These are phyloP conservation scores for Colletes latitarsis DNA, from an alignment of 1,140 invertebrate species.

Conservation along the genomic window DNA sequence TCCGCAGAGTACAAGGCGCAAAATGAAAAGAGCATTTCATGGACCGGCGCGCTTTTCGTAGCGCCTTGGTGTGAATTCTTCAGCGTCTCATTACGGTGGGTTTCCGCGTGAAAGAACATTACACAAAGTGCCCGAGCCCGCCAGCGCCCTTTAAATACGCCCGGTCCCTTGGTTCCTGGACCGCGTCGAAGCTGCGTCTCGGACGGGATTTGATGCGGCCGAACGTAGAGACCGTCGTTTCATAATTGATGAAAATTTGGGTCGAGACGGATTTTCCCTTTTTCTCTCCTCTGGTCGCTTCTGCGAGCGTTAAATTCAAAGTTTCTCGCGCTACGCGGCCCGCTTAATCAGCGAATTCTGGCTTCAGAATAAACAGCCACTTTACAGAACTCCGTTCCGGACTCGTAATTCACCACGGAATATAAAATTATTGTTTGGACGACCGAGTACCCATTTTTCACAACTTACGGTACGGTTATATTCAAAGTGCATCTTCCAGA, in stretches of 20 bases:
- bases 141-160: slow-evolving; percentile 36
- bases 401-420: too few species aligned
- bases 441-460: too few species aligned
- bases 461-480: too few species aligned
- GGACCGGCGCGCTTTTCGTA: slow-evolving; percentile 59
- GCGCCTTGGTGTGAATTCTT: slow-evolving; percentile 68
- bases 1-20: slow-evolving; percentile 60
- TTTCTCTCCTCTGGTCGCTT: not conserved
- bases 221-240: not conserved
- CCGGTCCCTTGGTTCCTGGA: slow-evolving; percentile 13
- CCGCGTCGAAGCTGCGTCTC: slow-evolving; percentile 7
- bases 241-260: slow-evolving; percentile 13
- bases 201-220: not conserved
- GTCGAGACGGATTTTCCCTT: not conserved
- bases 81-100: slow-evolving; percentile 68
- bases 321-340: not conserved
- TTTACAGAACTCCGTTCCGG: too few species aligned
- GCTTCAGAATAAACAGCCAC: too few species aligned
- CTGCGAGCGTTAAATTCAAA: not conserved
- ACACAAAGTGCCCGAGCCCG: slow-evolving; percentile 50
- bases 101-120: slow-evolving; percentile 62
- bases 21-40: slow-evolving; percentile 67
- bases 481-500: too few species aligned
- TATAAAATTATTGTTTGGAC: too few species aligned
- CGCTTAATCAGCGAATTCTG: too few species aligned